Evolutionary conservation across 2,888 invertebrate genomes (phyloP).

Genomic region (Herminia tarsipennalis): DNA sequence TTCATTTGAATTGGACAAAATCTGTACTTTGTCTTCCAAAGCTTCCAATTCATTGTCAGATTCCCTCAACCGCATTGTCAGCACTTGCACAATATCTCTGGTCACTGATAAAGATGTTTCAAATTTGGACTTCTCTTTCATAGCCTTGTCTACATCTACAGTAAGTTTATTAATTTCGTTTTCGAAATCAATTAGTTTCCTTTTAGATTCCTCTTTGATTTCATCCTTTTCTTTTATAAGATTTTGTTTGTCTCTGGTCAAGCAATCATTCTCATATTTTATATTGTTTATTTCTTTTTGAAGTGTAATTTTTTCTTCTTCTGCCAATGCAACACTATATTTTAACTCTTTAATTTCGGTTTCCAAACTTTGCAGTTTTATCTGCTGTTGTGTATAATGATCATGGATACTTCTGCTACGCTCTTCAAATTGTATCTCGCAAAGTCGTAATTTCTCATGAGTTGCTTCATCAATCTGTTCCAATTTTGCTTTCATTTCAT

Average conservation of each 20-base stretch:
- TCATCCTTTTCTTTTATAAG: conserved; percentile 61
- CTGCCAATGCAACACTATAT: conserved; percentile 56
- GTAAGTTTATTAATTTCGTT: conserved; percentile 75
- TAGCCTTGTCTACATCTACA: conserved; percentile 72
- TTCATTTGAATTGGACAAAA: conserved; percentile 64
- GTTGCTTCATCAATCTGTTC: conserved; percentile 79
- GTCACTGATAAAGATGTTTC: conserved; percentile 86
- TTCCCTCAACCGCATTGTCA: conserved; percentile 84
- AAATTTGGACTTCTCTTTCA: conserved; percentile 83
- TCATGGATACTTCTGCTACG: conserved; percentile 69
- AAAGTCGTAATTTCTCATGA: conserved; percentile 72
- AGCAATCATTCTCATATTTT: conserved; percentile 61
- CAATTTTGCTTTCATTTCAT: conserved; percentile 77
- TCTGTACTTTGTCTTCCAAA: conserved; percentile 73
- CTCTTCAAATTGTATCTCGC: conserved; percentile 82
- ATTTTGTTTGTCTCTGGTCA: conserved; percentile 58
- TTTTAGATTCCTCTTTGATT: conserved; percentile 69
- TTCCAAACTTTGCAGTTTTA: conserved; percentile 63
- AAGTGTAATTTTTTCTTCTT: conserved; percentile 62
- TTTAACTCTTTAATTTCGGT: conserved; percentile 68
- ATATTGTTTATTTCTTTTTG: conserved; percentile 63
- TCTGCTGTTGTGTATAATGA: conserved; percentile 67
- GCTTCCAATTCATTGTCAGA: conserved; percentile 87
- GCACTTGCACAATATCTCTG: conserved; percentile 85
- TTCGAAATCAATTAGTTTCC: conserved; percentile 70